Evolutionary conservation across 2,113 vertebrate species (phyloP), one percentile per base, ranked within the genome.

Genomic region (Rhipidura dahli): DNA sequence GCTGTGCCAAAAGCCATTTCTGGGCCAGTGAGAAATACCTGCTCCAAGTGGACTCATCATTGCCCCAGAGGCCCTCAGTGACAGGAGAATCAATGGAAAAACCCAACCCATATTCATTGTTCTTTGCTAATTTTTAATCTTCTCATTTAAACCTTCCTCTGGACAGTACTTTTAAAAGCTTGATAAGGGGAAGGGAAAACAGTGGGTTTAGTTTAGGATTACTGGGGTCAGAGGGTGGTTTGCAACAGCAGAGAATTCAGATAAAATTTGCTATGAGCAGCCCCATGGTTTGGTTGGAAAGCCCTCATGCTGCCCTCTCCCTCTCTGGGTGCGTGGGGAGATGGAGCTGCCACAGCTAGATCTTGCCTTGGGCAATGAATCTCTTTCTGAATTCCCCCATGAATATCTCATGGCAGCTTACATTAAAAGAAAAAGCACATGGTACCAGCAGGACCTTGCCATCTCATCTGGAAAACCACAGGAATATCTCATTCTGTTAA

Each of bases 311-410:
- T 86, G 57, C 79, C 10, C 7, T 3, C 19, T 84, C 31, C 19
- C 28, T 4, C 8, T 51, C 20, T 0, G 3, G 7, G 45, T 22
- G 11, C 0, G 0, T 9, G 30, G 39, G 33, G 69, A 89, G 49
- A 68, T 19, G 3, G 3, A 37, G 59, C 44, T 82, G 53, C n/a
- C 1, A 1, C 0, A 4, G 57, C 59, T 77, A 33, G 33, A 33
- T 60, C 16, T 33, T 60, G 64, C 65, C 69, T 68, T 9, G 39
- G 40, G 53, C 79, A 85, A 28, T 0, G 0, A 64, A 45, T n/a
- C 26, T 87, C 73, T 44, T 66, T 30, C 54, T 30, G 21, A 22
- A 40, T 35, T 65, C 47, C 31, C 31, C 33, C 0, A 0, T 4
- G 16, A 78, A 15, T 35, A 50, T 59, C 61, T 79, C 69, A 50